Conservation (phyloP, 2,113 vertebrate species). For the Elephantulus edwardii region DNA sequence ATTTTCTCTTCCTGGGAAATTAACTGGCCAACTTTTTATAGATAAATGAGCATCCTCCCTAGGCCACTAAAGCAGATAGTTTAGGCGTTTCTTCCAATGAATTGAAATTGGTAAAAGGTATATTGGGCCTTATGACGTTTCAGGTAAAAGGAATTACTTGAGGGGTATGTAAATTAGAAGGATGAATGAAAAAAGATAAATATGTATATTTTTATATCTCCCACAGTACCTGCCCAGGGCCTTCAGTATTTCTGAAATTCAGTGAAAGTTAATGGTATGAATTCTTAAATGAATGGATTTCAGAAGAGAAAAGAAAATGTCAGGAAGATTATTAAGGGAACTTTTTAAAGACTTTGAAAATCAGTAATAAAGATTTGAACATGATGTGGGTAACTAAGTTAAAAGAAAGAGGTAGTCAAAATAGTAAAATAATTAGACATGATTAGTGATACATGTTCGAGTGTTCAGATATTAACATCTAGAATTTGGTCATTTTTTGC, state of each 20-base stretch:
- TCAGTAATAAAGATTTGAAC: neutral
- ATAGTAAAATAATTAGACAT: neutral
- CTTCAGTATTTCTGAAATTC: slow-evolving; percentile 37
- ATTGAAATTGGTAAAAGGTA: neutral
- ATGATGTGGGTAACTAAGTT: neutral
- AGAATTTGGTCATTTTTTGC: slow-evolving; percentile 47
- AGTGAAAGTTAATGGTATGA: slow-evolving; percentile 42
- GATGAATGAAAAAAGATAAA: slow-evolving; percentile 43
- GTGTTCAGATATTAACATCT: slow-evolving; percentile 3
- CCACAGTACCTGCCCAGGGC: neutral
- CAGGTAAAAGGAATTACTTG: slow-evolving; percentile 37
- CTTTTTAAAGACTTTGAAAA: slow-evolving; percentile 26
- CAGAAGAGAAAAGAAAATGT: slow-evolving; percentile 9
- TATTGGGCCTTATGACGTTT: slow-evolving; percentile 39
- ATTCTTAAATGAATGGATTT: slow-evolving; percentile 29
- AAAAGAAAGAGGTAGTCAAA: neutral
- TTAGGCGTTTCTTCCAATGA: neutral
- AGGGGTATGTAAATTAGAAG: slow-evolving; percentile 41
- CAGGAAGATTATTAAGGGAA: neutral
- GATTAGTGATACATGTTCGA: slow-evolving; percentile 29
- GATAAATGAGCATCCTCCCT: neutral
- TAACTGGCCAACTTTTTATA: slow-evolving; percentile 7
- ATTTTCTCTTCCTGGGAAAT: slow-evolving; percentile 34
- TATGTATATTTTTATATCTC: slow-evolving; percentile 35
- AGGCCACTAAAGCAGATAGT: neutral